Evolutionary conservation across 2,113 vertebrate genomes (phyloP).

Genomic region (Coptodon bakossiorum): DNA sequence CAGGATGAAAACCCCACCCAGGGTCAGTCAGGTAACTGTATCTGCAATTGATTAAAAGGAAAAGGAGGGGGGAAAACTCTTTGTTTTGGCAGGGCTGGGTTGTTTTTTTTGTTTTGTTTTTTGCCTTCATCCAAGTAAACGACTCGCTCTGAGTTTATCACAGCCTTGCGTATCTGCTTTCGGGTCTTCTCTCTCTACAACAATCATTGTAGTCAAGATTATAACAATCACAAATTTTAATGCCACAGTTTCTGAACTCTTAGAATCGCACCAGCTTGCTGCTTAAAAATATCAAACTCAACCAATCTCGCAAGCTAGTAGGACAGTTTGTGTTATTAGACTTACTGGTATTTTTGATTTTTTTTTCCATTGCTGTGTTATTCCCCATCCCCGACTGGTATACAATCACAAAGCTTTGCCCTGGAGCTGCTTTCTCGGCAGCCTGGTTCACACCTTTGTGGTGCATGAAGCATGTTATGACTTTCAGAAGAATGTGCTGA

Average conservation of each 20-base stretch:
- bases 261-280: neutral
- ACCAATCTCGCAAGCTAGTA: neutral
- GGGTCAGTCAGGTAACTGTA: neutral
- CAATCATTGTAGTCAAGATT: neutral
- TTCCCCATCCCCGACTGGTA: neutral
- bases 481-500: slow-evolving; percentile 74
- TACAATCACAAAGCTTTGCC: neutral
- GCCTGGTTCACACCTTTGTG: slow-evolving; percentile 50
- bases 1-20: neutral
- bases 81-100: neutral
- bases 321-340: neutral
- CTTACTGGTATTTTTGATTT: neutral
- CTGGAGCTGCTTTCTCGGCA: neutral
- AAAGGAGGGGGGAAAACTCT: neutral
- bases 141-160: neutral
- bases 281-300: neutral
- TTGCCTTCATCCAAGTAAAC: neutral
- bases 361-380: neutral
- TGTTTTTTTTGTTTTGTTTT: neutral
- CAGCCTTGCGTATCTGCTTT: neutral
- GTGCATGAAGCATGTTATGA: slow-evolving; percentile 41
- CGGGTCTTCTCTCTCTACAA: neutral
- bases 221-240: neutral
- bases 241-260: neutral
- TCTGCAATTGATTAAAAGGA: neutral